A percentile compares a stretch with the other conserved stretches of the same genome.
Evolutionary conservation across 2,888 invertebrate genomes (phyloP).

Genomic region (Campopleginae sp.): DNA sequence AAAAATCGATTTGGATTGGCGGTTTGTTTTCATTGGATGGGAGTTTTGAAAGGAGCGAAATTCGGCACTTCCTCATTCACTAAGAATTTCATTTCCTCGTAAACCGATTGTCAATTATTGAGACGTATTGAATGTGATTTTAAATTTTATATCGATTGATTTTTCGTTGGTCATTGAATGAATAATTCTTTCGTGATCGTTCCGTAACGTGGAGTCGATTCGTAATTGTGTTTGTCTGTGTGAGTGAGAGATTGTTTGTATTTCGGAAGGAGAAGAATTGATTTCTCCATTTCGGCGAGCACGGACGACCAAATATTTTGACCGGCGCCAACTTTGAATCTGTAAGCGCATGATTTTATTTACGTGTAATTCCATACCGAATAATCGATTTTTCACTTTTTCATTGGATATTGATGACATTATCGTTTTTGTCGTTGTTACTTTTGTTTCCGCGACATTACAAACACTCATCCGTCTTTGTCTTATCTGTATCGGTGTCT

Average conservation of each 20-base stretch:
- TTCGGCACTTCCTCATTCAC: slow-evolving; percentile 72
- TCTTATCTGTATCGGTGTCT: slow-evolving; percentile 65
- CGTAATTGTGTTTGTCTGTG: slow-evolving; percentile 19
- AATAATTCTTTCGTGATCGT: slow-evolving; percentile 15
- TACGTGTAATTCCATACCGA: slow-evolving; percentile 61
- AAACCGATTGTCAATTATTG: slow-evolving; percentile 45
- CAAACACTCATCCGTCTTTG: slow-evolving; percentile 64
- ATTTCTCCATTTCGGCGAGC: slow-evolving; percentile 74
- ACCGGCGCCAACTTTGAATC: slow-evolving; percentile 65
- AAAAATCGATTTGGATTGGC: slow-evolving; percentile 66
- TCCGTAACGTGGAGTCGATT: slow-evolving; percentile 11
- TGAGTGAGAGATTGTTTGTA: slow-evolving; percentile 29
- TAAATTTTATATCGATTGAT: slow-evolving; percentile 11
- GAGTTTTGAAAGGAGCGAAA: slow-evolving; percentile 68
- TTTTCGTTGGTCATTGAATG: slow-evolving; percentile 38
- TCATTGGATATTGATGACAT: slow-evolving; percentile 37
- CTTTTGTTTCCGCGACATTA: slow-evolving; percentile 47
- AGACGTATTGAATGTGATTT: slow-evolving; percentile 51
- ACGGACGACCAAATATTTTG: slow-evolving; percentile 72
- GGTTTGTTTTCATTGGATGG: slow-evolving; percentile 1
- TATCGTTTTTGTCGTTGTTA: slow-evolving; percentile 37
- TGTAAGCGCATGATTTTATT: slow-evolving; percentile 35
- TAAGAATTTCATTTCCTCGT: slow-evolving; percentile 72
- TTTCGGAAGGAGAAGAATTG: slow-evolving; percentile 51
- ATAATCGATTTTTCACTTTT: slow-evolving; percentile 40